A percentile compares a stretch with the other conserved stretches of the same genome.
Evolutionary conservation across 2,888 invertebrate genomes (phyloP).

Genomic region (Dioctria rufipes): DNA sequence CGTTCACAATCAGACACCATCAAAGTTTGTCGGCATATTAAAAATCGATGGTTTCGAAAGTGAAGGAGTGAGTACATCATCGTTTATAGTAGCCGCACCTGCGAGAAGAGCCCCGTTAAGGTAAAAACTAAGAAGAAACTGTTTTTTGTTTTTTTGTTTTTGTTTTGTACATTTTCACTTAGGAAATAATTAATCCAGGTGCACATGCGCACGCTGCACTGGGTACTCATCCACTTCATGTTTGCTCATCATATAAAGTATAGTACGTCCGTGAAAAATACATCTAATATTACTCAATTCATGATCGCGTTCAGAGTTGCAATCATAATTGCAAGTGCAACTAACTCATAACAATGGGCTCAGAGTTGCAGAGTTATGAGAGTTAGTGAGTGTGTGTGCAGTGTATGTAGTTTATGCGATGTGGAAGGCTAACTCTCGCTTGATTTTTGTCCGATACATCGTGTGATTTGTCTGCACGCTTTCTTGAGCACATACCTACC

Average conservation of each 20-base stretch:
- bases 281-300: conserved; percentile 44
- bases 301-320: conserved; percentile 36
- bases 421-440: conserved; percentile 23
- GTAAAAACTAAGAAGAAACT: conserved; percentile 19
- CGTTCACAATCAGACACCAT: conserved; percentile 13
- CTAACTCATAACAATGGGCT: conserved; percentile 44
- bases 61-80: conserved; percentile 34
- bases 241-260: conserved; percentile 18
- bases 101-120: conserved; percentile 29
- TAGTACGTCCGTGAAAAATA: conserved; percentile 47
- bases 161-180: conserved; percentile 50
- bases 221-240: neutral
- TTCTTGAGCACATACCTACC: conserved; percentile 51
- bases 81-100: neutral
- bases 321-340: conserved; percentile 53
- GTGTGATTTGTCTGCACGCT: conserved; percentile 55
- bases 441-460: conserved; percentile 22
- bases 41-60: conserved; percentile 54
- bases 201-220: conserved; percentile 21
- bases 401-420: neutral
- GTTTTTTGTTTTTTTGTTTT: neutral
- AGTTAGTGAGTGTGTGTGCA: neutral
- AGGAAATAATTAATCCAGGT: conserved; percentile 53
- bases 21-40: conserved; percentile 31
- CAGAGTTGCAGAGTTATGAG: neutral